Evolutionary conservation across 2,888 invertebrate genomes (phyloP).

Genomic region (Rhagonycha fulva): DNA sequence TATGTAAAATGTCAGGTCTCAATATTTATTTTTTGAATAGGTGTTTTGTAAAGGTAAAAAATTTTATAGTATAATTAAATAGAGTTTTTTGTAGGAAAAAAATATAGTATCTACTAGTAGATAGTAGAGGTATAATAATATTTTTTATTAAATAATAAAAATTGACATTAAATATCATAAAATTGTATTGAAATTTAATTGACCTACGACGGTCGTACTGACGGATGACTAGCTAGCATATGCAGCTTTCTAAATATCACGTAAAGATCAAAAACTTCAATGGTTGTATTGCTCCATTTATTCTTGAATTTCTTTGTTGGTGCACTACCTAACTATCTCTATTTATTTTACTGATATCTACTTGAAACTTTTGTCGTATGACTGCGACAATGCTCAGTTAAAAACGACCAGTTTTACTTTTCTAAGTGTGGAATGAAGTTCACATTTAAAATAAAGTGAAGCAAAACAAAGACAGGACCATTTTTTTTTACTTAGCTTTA

Average conservation of each 20-base stretch:
- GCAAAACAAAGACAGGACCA: not conserved
- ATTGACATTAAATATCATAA: not conserved
- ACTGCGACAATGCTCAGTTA: not conserved
- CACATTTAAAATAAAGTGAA: not conserved
- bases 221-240: too few relatives aligned
- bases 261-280: not conserved
- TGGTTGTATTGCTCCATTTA: too few relatives aligned
- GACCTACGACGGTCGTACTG: not conserved
- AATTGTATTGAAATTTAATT: not conserved
- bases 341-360: not conserved
- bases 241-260: not conserved
- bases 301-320: too few relatives aligned
- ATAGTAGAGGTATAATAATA: too few relatives aligned
- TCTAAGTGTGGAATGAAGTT: not conserved
- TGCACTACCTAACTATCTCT: too few relatives aligned
- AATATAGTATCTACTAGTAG: too few relatives aligned
- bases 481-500: too few relatives aligned
- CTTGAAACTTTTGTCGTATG: not conserved
- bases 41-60: not conserved
- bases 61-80: not conserved
- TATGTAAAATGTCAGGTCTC: not conserved
- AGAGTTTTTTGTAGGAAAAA: too few relatives aligned
- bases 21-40: not conserved
- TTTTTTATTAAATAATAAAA: too few relatives aligned
- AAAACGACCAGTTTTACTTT: not conserved